These are phyloP conservation scores for Dermolepida albohirtum DNA, from an alignment of 2,888 invertebrate species.

Conservation along the genomic window DNA sequence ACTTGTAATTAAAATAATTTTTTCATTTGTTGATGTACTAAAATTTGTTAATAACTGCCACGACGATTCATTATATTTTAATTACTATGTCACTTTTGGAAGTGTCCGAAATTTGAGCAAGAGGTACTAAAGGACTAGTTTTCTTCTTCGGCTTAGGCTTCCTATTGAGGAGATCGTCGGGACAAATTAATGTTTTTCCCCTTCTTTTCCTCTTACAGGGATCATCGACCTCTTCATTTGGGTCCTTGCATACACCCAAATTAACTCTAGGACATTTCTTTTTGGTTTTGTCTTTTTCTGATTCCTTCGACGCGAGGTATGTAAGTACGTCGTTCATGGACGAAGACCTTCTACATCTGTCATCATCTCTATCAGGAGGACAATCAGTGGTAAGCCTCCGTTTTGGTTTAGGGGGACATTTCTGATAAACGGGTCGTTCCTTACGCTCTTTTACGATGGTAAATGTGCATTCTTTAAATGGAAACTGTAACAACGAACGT, in stretches of 20 bases:
- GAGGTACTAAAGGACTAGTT: not conserved
- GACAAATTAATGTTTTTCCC: slow-evolving; percentile 61
- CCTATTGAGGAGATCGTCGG: slow-evolving; percentile 58
- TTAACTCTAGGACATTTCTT: slow-evolving; percentile 46
- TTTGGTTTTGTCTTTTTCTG: slow-evolving; percentile 11
- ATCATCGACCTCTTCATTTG: slow-evolving; percentile 40
- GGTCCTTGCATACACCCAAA: slow-evolving; percentile 40
- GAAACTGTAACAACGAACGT: slow-evolving; percentile 27
- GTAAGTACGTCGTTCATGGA: not conserved
- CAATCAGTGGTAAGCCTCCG: slow-evolving; percentile 42
- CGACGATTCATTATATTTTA: too few species aligned
- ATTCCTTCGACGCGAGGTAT: slow-evolving; percentile 17
- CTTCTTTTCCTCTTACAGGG: slow-evolving; percentile 55
- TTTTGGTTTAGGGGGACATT: slow-evolving; percentile 42
- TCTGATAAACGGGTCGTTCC: not conserved
- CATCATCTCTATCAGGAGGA: slow-evolving; percentile 28
- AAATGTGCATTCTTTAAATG: slow-evolving; percentile 36
- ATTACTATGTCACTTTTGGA: not conserved
- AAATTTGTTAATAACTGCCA: too few species aligned
- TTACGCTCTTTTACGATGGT: slow-evolving; percentile 29
- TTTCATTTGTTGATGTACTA: too few species aligned
- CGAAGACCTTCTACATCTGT: not conserved
- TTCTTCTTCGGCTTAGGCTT: slow-evolving; percentile 47
- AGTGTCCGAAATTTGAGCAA: not conserved
- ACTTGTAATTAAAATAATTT: too few species aligned